A percentile compares a stretch with the other conserved stretches of the same genome.
These are phyloP conservation scores for Wasmannia auropunctata DNA, from an alignment of 1,140 invertebrate genomes.

Conservation along the genomic window DNA sequence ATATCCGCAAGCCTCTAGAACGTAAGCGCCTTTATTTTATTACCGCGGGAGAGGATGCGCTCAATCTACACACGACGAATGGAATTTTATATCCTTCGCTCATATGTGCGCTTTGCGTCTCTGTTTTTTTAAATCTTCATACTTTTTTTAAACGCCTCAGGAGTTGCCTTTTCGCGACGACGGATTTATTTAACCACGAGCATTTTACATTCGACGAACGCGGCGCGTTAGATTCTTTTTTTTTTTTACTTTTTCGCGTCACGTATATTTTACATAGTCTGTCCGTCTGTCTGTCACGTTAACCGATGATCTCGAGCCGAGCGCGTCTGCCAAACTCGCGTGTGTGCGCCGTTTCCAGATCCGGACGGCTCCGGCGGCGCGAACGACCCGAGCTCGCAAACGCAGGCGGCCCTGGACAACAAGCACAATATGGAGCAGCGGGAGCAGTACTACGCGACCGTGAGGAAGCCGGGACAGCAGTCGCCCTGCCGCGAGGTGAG, in stretches of 20 bases:
- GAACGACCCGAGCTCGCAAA: conserved; percentile 82
- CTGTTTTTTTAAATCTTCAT: background rate
- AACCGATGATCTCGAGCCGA: background rate
- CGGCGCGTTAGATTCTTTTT: background rate
- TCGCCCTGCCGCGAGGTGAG: conserved; percentile 85
- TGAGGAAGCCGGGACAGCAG: conserved; percentile 85
- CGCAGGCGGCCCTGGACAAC: conserved; percentile 83
- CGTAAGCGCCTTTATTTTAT: background rate
- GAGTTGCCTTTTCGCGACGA: background rate
- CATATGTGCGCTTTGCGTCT: too few species aligned
- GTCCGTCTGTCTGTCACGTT: too few species aligned
- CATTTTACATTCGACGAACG: background rate
- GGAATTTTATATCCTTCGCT: background rate
- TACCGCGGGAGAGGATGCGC: too few species aligned
- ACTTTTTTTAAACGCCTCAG: background rate
- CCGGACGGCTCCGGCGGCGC: conserved; percentile 72
- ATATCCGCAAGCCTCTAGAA: background rate
- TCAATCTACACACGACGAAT: background rate
- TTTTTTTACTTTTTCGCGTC: background rate
- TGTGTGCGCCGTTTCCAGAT: conserved; percentile 69
- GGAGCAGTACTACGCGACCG: conserved; percentile 87
- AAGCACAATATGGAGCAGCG: conserved; percentile 86
- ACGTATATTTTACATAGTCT: too few species aligned
- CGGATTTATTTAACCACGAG: background rate
- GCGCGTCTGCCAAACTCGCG: background rate